Conservation (phyloP, 2,113 vertebrate genomes). For the Salvelinus alpinus region DNA sequence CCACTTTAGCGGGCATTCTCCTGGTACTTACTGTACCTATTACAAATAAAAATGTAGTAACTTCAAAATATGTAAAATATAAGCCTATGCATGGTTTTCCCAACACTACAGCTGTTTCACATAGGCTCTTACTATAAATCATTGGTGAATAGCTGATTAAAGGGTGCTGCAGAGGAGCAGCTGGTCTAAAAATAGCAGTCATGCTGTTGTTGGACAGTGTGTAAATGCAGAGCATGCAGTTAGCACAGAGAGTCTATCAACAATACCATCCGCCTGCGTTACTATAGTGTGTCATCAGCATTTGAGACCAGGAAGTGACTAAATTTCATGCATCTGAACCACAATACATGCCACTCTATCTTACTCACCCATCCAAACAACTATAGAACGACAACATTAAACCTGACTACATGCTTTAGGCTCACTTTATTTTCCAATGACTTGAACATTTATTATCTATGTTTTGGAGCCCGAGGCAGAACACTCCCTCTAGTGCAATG, state of each 20-base stretch:
- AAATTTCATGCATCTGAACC: slow-evolving; percentile 27
- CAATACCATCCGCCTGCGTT: slow-evolving; percentile 60
- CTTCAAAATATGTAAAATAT: slow-evolving; percentile 3
- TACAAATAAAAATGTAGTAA: slow-evolving; percentile 16
- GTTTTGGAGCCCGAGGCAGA: slow-evolving; percentile 63
- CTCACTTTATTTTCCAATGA: slow-evolving; percentile 59
- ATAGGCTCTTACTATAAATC: slow-evolving; percentile 62
- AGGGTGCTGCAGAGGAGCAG: slow-evolving; percentile 66
- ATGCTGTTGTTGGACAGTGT: slow-evolving; percentile 56
- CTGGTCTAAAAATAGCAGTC: slow-evolving; percentile 70
- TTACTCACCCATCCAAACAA: slow-evolving; percentile 65
- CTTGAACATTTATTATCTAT: slow-evolving; percentile 68
- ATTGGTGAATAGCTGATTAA: slow-evolving; percentile 58
- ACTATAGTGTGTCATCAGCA: slow-evolving; percentile 53
- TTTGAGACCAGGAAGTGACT: slow-evolving; percentile 55
- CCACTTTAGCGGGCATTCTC: slow-evolving; percentile 38
- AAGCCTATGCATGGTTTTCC: neutral
- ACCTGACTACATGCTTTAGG: slow-evolving; percentile 52
- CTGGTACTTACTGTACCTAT: neutral
- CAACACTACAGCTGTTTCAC: slow-evolving; percentile 64
- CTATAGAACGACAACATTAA: slow-evolving; percentile 17
- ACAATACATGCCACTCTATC: slow-evolving; percentile 35
- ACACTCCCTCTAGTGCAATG: slow-evolving; percentile 55
- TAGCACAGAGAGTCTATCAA: slow-evolving; percentile 58
- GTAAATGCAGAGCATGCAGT: slow-evolving; percentile 56